Base-by-base conservation (phyloP, 1,140 invertebrate species). In the Metopolophium dirhodum region DNA sequence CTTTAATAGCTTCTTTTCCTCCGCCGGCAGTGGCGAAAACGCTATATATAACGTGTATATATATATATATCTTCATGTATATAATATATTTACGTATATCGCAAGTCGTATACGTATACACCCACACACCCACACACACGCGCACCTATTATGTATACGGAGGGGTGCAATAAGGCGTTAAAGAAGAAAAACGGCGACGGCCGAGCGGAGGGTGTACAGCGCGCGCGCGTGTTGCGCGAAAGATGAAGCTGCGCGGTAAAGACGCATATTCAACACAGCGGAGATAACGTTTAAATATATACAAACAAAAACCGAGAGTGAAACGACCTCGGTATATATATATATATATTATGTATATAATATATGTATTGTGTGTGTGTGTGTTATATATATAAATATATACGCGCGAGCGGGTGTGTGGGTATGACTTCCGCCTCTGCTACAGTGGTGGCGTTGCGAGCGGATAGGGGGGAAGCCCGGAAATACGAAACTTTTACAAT, bases 401-500 rank as follows among this genome's bases (percentile, higher is more conserved):
- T 47, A 47, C 45, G 6, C 30, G 7, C 26, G 61, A 18, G 61
- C 2, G 61, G 30, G 61, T 77, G 61, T 77, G 61, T n/a, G 61
- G 61, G 61, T 77, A 77, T n/a, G 61, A 77, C 30, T 77, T 77
- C 88, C 49, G 87, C 20, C 11, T 20, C n/a, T 9, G 22, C n/a
- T 2, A 9, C 54, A 0, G 51, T 41, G 23, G 68, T 30, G 91
- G 45, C 30, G 35, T 35, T 35, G 61, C 77, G 35, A n/a, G n/a
- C n/a, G 47, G 82, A 49, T 49, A 37, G 35, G 41, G 23, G 37
- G 22, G 1, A 37, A 23, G 49, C 90, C 91, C 91, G 91, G 91
- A 93, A 93, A 93, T 93, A 93, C 91, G 91, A 93, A 93, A 93
- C 91, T 93, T 93, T 93, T 93, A 93, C 91, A 93, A 93, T 93